phyloP scores from a whole-genome alignment of 1,140 invertebrate species.

The Belonocnema kinseyi region DNA sequence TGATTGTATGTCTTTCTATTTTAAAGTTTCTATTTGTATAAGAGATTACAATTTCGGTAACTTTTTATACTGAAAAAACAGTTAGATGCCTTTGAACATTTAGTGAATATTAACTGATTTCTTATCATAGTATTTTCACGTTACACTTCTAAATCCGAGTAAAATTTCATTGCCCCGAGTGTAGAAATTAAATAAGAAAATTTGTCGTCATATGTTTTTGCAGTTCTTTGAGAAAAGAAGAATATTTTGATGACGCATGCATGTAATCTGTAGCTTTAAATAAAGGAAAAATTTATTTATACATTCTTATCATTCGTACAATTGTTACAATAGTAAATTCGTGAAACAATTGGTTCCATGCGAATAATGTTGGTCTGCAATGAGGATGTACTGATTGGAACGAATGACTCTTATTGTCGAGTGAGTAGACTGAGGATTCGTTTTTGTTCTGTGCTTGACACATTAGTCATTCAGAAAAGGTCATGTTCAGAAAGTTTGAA shows the following conservation, averaged over 20 bases:
- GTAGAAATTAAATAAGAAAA: too few relatives aligned
- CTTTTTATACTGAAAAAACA: too few relatives aligned
- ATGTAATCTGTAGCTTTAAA: background rate
- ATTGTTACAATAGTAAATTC: conserved; percentile 48
- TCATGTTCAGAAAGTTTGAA: conserved; percentile 9
- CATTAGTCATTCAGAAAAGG: conserved; percentile 13
- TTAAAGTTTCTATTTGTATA: too few relatives aligned
- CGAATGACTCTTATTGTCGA: conserved; percentile 68
- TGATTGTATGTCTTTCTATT: too few relatives aligned
- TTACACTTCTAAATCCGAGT: conserved; percentile 29
- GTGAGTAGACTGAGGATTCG: conserved; percentile 61
- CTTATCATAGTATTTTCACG: background rate
- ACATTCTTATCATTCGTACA: conserved; percentile 22
- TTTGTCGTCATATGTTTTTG: too few relatives aligned
- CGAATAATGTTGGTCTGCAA: conserved; percentile 67
- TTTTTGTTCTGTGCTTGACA: conserved; percentile 34
- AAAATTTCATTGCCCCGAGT: too few relatives aligned
- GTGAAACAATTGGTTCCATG: conserved; percentile 67
- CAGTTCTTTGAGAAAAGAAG: too few relatives aligned
- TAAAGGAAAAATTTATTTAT: background rate
- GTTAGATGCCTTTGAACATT: too few relatives aligned
- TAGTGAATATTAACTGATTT: too few relatives aligned
- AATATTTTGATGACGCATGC: too few relatives aligned
- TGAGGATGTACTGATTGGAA: conserved; percentile 73
- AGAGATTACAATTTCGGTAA: too few relatives aligned